Conservation (phyloP, 2,888 invertebrate species). For the Drosophila demipolita region DNA sequence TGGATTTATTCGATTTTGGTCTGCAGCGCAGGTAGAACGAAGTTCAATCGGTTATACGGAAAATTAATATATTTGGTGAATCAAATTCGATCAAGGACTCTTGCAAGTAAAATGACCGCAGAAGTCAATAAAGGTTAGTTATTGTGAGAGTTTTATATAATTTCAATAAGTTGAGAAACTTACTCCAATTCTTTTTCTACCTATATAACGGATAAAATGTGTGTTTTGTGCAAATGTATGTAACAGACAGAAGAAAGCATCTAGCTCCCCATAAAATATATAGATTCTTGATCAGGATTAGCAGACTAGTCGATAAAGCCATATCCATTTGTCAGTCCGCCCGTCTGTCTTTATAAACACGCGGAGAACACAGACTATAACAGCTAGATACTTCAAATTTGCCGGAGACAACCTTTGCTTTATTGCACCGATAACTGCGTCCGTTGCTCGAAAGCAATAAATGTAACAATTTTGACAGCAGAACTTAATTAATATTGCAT, state of each 20-base stretch:
- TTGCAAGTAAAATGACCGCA: conserved; percentile 23
- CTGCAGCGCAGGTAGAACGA: conserved; percentile 18
- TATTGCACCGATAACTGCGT: neutral
- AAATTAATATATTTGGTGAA: neutral
- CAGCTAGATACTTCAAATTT: neutral
- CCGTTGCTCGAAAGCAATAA: too few relatives aligned
- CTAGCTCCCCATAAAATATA: too few relatives aligned
- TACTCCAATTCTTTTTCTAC: neutral
- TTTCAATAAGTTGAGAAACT: neutral
- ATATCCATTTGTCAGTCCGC: too few relatives aligned
- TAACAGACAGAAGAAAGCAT: too few relatives aligned
- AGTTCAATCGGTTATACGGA: neutral
- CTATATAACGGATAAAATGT: too few relatives aligned
- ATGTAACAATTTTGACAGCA: too few relatives aligned
- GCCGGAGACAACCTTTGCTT: neutral
- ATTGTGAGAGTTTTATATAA: neutral
- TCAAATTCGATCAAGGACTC: neutral
- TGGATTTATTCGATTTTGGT: conserved; percentile 27
- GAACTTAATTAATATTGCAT: too few relatives aligned
- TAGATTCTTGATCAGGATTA: too few relatives aligned
- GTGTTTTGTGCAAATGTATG: too few relatives aligned
- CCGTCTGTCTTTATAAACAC: too few relatives aligned
- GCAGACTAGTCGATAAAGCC: too few relatives aligned
- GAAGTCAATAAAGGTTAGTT: conserved; percentile 31
- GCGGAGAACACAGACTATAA: too few relatives aligned